Evolutionary conservation across 2,888 invertebrate genomes (phyloP).

Genomic region (Polietes domitor): DNA sequence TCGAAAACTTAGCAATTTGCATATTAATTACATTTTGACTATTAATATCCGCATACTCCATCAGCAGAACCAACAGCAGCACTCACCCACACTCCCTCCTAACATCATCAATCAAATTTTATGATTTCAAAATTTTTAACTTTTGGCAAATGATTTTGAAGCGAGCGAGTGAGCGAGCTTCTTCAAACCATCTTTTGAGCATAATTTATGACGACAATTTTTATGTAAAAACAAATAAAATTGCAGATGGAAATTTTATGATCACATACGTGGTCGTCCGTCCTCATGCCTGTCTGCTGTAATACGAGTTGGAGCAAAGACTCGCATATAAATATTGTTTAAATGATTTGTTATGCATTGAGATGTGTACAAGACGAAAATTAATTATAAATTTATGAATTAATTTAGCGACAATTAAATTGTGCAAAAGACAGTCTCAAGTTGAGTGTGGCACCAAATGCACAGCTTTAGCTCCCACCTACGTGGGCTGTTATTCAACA

Average conservation of each 20-base stretch:
- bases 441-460: neutral
- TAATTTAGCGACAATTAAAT: slow-evolving; percentile 68
- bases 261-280: neutral
- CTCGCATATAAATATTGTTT: neutral
- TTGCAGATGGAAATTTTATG: slow-evolving; percentile 17
- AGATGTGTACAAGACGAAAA: slow-evolving; percentile 41
- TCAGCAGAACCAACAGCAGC: neutral
- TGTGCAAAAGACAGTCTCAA: slow-evolving; percentile 40
- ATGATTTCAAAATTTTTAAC: slow-evolving; percentile 24
- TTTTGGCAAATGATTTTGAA: neutral
- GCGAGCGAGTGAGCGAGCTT: neutral
- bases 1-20: neutral
- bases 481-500: neutral
- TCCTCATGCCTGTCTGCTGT: neutral
- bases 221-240: slow-evolving; percentile 19
- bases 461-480: neutral
- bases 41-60: neutral
- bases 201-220: slow-evolving; percentile 30
- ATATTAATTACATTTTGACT: slow-evolving; percentile 22
- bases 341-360: neutral
- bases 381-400: slow-evolving; percentile 70
- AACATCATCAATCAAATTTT: slow-evolving; percentile 26
- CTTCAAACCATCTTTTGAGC: slow-evolving; percentile 6
- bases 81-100: neutral
- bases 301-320: neutral